Base-by-base conservation (phyloP, 2,113 vertebrate species). In the Suncus etruscus region DNA sequence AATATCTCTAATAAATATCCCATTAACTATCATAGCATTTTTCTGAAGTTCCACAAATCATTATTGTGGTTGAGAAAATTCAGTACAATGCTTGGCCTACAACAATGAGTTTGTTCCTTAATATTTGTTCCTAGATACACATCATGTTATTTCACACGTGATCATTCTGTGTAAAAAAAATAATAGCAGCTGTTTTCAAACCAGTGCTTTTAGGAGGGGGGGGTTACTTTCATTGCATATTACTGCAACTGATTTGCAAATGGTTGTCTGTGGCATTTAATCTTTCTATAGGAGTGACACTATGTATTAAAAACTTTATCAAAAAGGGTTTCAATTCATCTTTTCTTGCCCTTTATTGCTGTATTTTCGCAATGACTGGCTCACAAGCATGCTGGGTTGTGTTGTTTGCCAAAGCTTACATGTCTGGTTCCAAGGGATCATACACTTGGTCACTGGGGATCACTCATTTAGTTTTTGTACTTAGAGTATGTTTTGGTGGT, bases 121-220 rank as follows among this genome's bases (percentile, higher is more conserved):
- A 39, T 91, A 76, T 27, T 70, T 77, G 48, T 65, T 66, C 85
- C 87, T 75, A n/a, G 73, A 32, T 70, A 61, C 90, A 6, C 1
- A 31, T 31, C 68, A 31, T 69, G 68, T 68, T 69, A 69, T 69
- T 69, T 69, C 29, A 31, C n/a, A 31, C 15, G 12, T 68, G 70
- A 54, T 83, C 24, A 29, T 69, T 24, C 83, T 88, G 47, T 89
- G 73, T 39, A 39, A 87, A 90, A 89, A 77, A 22, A 77, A 87
- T 11, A 93, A 51, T n/a, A 39, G 10, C 54, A 14, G 18, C 18
- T 5, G 47, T 89, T 11, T 29, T 58, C 80, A 31, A 50, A 74
- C 86, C 3, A 8, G 48, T 84, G 78, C 11, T 70, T 68, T 78
- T 24, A 51, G 54, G 54, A 16, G 18, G 54, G 16, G 54, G 54